Evolutionary conservation across 2,888 invertebrate species (phyloP).

Genomic region (Caenorhabditis uteleia): DNA sequence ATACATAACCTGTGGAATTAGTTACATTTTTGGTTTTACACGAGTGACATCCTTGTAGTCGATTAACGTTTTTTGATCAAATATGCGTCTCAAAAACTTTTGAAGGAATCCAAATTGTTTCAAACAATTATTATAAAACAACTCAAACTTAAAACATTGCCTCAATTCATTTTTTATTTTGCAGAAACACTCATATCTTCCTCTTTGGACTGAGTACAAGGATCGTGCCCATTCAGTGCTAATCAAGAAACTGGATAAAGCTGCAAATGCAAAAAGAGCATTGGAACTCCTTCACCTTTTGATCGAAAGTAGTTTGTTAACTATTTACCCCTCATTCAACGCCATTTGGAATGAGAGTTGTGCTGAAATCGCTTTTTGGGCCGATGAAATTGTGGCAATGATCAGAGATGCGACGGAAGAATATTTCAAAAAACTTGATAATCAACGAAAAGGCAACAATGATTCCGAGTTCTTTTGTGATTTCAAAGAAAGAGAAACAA

Average conservation of each 20-base stretch:
- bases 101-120: too few relatives aligned
- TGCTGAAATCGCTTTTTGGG: conserved; percentile 26
- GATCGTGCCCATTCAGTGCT: conserved; percentile 17
- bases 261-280: conserved; percentile 17
- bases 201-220: conserved; percentile 20
- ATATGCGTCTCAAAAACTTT: too few relatives aligned
- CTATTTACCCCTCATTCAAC: conserved; percentile 24
- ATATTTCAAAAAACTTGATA: conserved; percentile 23
- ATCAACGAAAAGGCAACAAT: conserved; percentile 17
- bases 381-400: conserved; percentile 17
- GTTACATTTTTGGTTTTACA: too few relatives aligned
- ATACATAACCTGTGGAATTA: too few relatives aligned
- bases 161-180: too few relatives aligned
- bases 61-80: too few relatives aligned
- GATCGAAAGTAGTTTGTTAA: conserved; percentile 19
- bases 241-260: conserved; percentile 13
- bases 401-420: conserved; percentile 21
- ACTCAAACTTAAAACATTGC: too few relatives aligned
- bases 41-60: too few relatives aligned
- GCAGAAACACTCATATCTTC: conserved; percentile 28
- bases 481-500: conserved; percentile 15
- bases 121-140: too few relatives aligned
- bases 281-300: conserved; percentile 24
- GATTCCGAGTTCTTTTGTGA: conserved; percentile 21
- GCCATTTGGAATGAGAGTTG: conserved; percentile 14